Base-by-base conservation (phyloP, 2,888 invertebrate species). In the Meiosimyza platycephala region DNA sequence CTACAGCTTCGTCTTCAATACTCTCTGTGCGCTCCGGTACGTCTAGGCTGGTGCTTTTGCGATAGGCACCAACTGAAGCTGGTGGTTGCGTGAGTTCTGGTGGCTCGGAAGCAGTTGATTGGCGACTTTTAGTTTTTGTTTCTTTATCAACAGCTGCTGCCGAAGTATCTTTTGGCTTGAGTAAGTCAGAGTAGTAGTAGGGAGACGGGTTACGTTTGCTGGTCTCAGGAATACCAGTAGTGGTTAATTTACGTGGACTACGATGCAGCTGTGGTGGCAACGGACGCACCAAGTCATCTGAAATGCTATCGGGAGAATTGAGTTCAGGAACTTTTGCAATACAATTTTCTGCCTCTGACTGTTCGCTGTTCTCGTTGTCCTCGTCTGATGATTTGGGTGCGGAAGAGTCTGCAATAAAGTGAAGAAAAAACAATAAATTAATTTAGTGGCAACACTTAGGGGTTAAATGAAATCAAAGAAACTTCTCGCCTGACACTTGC, bases 151-250 rank as follows among this genome's bases (percentile, higher is more conserved):
- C 79, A 1, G 71, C 65, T 0, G 73, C 72, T 1, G 33, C 33
- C 1, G 72, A 52, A 6, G 73, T 11, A 71, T 83, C 83, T 76
- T 82, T 83, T 22, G 82, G 85, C 80, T 91, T 90, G 75, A 93
- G 92, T 69, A 94, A 87, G 83, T 94, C 94, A 1, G 93, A 93
- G 90, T 94, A 94, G 81, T 94, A 94, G 83, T 94, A 94, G 1
- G 94, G 94, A 72, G 94, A 94, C 13, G 94, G 94, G 83, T 94
- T 93, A 51, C 93, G 90, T 84, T 89, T 90, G 74, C 82, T 83
- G 76, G 82, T 79, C 76, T 84, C 82, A n/a, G 81, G 66, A 40
- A 80, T 80, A 16, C 81, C 80, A 6, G 81, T 81, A n/a, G 81
- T 83, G 54, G 84, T 80, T 73, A 83, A 63, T 79, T 87, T 86